phyloP scores from a whole-genome alignment of 2,888 invertebrate species.

The Dasysyrphus albostriatus region DNA sequence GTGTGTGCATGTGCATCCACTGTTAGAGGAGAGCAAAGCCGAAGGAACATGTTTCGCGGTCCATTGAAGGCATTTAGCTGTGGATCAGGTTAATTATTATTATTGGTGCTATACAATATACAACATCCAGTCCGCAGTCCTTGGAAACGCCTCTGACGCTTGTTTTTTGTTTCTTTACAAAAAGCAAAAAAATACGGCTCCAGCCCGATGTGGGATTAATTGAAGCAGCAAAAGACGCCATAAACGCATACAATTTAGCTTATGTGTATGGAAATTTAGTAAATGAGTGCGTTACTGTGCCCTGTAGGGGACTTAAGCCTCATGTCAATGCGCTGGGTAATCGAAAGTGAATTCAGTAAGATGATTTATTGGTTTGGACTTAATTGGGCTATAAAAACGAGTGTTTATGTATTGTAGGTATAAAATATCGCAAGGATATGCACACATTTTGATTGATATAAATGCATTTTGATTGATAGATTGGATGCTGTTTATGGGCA shows the following conservation, averaged over 20 bases:
- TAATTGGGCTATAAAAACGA: slow-evolving; percentile 70
- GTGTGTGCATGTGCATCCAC: slow-evolving; percentile 34
- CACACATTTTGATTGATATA: slow-evolving; percentile 46
- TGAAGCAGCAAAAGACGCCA: slow-evolving; percentile 17
- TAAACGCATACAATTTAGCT: neutral
- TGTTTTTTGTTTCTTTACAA: neutral
- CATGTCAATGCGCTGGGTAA: slow-evolving; percentile 35
- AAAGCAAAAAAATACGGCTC: neutral
- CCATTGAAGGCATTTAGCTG: slow-evolving; percentile 63
- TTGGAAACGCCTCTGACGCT: slow-evolving; percentile 25
- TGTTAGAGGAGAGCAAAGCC: neutral
- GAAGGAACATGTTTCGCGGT: slow-evolving; percentile 53
- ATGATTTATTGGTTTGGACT: slow-evolving; percentile 68
- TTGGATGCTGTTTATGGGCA: slow-evolving; percentile 12
- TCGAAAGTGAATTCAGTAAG: slow-evolving; percentile 69
- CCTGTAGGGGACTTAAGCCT: slow-evolving; percentile 40
- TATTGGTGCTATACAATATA: slow-evolving; percentile 6
- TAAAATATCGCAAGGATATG: slow-evolving; percentile 36
- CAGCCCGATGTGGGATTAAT: slow-evolving; percentile 53
- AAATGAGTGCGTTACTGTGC: slow-evolving; percentile 51
- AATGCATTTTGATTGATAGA: slow-evolving; percentile 55
- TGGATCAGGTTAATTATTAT: slow-evolving; percentile 65
- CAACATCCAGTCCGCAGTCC: slow-evolving; percentile 29
- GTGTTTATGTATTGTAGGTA: slow-evolving; percentile 32
- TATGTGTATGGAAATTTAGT: slow-evolving; percentile 59